Evolutionary conservation across 2,113 vertebrate species (phyloP), one percentile per base, ranked within the genome.

Genomic region (Solea solea): DNA sequence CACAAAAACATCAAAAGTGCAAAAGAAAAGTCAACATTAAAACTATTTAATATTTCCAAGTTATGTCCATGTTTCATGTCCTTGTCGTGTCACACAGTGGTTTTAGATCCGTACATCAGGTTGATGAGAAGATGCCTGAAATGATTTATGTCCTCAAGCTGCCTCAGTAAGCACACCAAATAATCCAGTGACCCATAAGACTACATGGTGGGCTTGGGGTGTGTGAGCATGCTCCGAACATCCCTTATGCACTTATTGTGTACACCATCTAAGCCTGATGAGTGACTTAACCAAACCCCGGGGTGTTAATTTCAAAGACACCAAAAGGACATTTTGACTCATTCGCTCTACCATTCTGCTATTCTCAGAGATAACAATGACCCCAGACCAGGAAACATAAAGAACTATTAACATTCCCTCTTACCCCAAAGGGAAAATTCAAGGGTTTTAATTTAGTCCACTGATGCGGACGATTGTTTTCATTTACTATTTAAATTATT

Each of bases 251-350:
- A 84, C 63, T 64, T 48, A 69, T 54, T 10, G 10, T 60, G 70
- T 27, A 58, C 61, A 70, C 64, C 64, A 75, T 76, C 86, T 77
- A 78, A 77, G 61, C 58, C 76, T 75, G 81, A 84, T 78, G 78
- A 82, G 65, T 79, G 82, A 83, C 54, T 72, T 81, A 75, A 66
- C 62, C 14, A 41, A 74, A 66, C 71, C 83, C 68, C 53, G 74
- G 63, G 64, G 76, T 55, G 1, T 28, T 73, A 52, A 72, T 78
- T 86, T 86, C 85, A 84, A 86, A 88, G 80, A 76, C 84, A 84
- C 79, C 83, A 89, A 83, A 81, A 85, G 80, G 91, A 90, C 91
- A 93, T 92, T 93, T 93, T 91, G 91, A 94, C 90, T 93, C 90
- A 93, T 93, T 93, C 84, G 9, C 66, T 66, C 74, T 67, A 50